These are phyloP conservation scores for Ceyx margarethae DNA, from an alignment of 2,113 vertebrate genomes.

Conservation along the genomic window DNA sequence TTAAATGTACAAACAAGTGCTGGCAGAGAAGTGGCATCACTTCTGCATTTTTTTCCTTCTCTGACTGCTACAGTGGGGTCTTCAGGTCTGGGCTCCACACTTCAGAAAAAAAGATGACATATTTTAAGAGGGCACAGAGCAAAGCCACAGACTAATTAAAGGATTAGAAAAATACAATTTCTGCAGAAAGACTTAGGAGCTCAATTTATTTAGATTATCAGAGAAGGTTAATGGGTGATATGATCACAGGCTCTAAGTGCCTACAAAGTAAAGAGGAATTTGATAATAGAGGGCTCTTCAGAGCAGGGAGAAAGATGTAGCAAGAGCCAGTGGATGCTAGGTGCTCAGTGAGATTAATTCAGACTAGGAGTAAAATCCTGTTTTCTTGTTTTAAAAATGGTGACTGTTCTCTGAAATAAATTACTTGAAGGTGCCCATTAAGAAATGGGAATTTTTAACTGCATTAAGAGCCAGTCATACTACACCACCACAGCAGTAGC, in stretches of 20 bases:
- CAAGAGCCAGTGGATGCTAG: not conserved
- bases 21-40: not conserved
- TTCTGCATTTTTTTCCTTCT: not conserved
- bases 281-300: not conserved
- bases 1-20: not conserved
- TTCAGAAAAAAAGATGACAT: not conserved
- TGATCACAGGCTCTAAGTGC: not conserved
- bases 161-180: slow-evolving; percentile 2
- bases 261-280: not conserved
- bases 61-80: not conserved
- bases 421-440: not conserved
- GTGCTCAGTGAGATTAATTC: not conserved
- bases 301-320: not conserved
- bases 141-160: slow-evolving; percentile 7
- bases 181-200: not conserved
- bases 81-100: not conserved
- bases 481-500: not conserved
- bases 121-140: not conserved
- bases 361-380: not conserved
- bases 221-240: slow-evolving; percentile 26
- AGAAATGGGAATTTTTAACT: not conserved
- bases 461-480: not conserved
- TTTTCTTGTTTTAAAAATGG: not conserved
- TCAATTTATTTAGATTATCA: slow-evolving; percentile 29
- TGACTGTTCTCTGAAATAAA: not conserved